Evolutionary conservation across 2,113 vertebrate species (phyloP).

Genomic region (Oncorhynchus masou): DNA sequence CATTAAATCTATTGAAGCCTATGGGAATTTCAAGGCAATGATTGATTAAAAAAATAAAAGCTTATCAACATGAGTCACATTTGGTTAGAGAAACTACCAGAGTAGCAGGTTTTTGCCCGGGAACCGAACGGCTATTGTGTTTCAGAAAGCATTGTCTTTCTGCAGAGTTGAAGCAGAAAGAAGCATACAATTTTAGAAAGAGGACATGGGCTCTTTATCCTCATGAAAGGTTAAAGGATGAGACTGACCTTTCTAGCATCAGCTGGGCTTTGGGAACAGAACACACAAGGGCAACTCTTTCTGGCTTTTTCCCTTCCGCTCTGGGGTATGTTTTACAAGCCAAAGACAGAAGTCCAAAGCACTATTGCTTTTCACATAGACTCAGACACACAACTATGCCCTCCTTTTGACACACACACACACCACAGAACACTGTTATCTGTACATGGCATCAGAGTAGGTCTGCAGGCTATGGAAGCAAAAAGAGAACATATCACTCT

Average conservation of each 20-base stretch:
- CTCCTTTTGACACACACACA: constrained; percentile 50
- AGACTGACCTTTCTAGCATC: constrained; percentile 68
- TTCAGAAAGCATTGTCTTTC: constrained; percentile 58
- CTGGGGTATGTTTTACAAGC: constrained; percentile 63
- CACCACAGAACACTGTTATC: constrained; percentile 20
- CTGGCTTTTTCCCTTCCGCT: constrained; percentile 68
- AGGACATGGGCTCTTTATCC: constrained; percentile 61
- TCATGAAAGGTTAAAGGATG: constrained; percentile 68
- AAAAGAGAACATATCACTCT: constrained; percentile 60
- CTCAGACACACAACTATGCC: constrained; percentile 54
- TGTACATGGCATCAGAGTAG: constrained; percentile 65
- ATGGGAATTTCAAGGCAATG: constrained; percentile 58
- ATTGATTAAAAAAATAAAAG: constrained; percentile 60
- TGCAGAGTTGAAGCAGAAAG: constrained; percentile 56
- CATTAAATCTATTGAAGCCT: constrained; percentile 62
- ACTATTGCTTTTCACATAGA: constrained; percentile 60
- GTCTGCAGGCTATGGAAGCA: constrained; percentile 69
- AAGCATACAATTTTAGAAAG: constrained; percentile 42
- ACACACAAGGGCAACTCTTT: constrained; percentile 58
- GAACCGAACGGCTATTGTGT: constrained; percentile 66
- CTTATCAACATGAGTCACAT: constrained; percentile 57
- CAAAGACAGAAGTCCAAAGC: constrained; percentile 65
- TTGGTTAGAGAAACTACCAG: constrained; percentile 38
- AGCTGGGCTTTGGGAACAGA: constrained; percentile 67
- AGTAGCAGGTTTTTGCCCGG: constrained; percentile 41